Base-by-base conservation (phyloP, 2,797 vertebrate species). In the Spea hammondii region DNA sequence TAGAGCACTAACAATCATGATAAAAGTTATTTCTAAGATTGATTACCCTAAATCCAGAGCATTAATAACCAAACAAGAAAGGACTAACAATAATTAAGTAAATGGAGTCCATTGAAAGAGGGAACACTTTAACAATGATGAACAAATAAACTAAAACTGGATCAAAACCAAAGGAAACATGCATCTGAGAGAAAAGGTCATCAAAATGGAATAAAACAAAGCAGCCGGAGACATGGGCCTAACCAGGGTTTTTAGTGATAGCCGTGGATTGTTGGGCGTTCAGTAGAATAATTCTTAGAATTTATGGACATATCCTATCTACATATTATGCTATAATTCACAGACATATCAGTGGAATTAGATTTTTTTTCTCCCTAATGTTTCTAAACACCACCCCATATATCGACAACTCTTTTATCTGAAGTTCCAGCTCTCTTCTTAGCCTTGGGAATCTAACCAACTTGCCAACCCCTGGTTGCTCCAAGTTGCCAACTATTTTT, bases 51-150 rank as follows among this genome's bases (percentile, higher is more conserved):
- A 70, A 76, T 50, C 32, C 65, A 76, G 49, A 76, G 74, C 47
- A 68, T 68, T 76, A 76, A 68, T 76, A 76, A 76, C n/a, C 53
- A 70, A 55, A 65, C 71, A 74, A 71, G 68, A 78, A 78, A 78
- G 73, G 73, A 48, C 67, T 71, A 70, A 60, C 57, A 65, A 79
- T 79, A 68, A 79, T 79, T 69, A 71, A 55, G 79, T 66, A 70
- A 80, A 62, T 73, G 65, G 62, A 73, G 67, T 7, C 67, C 72
- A 66, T 76, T 80, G 49, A 80, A 76, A 71, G 79, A 60, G 46
- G 62, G 79, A 65, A 80, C 79, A 80, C 57, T 65, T 67, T 76
- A 80, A 80, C 79, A 80, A 80, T 80, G 72, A 71, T 71, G 60
- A 76, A 71, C 79, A 80, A 80, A 80, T 65, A 80, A 76, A 62